These are phyloP conservation scores for Hemichromis elongatus DNA, from an alignment of 2,113 vertebrate species.

Conservation along the genomic window DNA sequence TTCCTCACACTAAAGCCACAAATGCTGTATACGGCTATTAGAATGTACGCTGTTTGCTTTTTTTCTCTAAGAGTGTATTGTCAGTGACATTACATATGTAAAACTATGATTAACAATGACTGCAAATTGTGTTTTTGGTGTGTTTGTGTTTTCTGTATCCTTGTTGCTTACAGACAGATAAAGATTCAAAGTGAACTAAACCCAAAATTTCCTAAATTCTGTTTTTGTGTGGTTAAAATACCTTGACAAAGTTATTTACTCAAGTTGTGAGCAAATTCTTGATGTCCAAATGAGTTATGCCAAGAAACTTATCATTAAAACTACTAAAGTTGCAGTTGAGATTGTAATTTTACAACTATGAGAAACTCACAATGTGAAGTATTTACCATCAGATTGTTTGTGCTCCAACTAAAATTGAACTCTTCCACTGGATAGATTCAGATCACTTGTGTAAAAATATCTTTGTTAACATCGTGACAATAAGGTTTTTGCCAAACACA, in stretches of 20 bases:
- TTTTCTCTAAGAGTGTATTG: neutral
- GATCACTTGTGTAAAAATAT: neutral
- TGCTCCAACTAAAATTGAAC: neutral
- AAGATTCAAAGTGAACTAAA: neutral
- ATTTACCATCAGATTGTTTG: neutral
- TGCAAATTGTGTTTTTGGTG: neutral
- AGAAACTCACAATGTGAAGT: neutral
- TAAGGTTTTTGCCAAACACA: neutral
- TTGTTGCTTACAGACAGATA: neutral
- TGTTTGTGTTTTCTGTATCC: neutral
- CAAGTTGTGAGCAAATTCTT: neutral
- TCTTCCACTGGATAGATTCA: neutral
- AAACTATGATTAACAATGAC: neutral
- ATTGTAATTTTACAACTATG: neutral
- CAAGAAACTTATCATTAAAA: neutral
- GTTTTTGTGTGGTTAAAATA: neutral
- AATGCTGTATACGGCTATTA: neutral
- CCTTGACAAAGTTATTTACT: neutral
- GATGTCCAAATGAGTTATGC: neutral
- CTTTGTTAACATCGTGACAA: neutral
- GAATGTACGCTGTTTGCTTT: neutral
- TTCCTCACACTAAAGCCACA: neutral
- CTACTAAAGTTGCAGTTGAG: neutral
- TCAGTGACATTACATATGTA: neutral
- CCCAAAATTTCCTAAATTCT: neutral